phyloP scores from a whole-genome alignment of 1,140 invertebrate genomes.

The Acromyrmex heyeri region DNA sequence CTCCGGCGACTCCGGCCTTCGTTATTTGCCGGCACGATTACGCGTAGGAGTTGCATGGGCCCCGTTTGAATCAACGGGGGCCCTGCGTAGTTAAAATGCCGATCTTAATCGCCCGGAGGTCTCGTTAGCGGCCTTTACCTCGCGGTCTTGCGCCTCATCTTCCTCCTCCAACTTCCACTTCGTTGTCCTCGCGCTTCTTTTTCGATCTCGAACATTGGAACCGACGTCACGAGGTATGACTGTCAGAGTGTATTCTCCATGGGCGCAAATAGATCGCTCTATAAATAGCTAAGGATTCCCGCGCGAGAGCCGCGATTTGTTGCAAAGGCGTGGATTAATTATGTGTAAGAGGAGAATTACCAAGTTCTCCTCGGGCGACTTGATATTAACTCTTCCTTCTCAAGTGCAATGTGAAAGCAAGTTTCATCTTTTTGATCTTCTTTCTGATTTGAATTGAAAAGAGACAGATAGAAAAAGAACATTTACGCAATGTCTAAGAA shows the following conservation, averaged over 20 bases:
- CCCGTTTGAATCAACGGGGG: conserved; percentile 73
- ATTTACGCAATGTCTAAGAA: background rate
- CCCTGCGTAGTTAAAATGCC: conserved; percentile 76
- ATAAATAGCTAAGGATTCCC: conserved; percentile 43
- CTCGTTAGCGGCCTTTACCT: conserved; percentile 77
- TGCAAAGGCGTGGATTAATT: conserved; percentile 56
- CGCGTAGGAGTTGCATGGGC: conserved; percentile 69
- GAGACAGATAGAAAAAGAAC: background rate
- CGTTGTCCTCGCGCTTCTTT: conserved; percentile 10
- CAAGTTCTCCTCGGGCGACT: conserved; percentile 24
- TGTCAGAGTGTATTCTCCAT: conserved; percentile 19
- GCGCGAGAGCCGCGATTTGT: conserved; percentile 45
- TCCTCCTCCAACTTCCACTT: background rate
- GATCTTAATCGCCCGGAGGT: conserved; percentile 75
- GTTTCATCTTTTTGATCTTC: background rate
- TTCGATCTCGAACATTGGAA: conserved; percentile 20
- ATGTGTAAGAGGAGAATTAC: conserved; percentile 48
- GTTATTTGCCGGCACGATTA: conserved; percentile 67
- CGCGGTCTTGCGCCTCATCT: conserved; percentile 54
- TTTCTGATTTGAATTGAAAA: background rate
- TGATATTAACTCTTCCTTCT: conserved; percentile 25
- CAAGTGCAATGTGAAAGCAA: background rate
- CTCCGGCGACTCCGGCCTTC: conserved; percentile 44
- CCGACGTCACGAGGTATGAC: conserved; percentile 34
- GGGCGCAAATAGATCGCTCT: conserved; percentile 57